Evolutionary conservation across 2,797 vertebrate species (phyloP), one percentile per base, ranked within the genome.

Genomic region (Chelon labrosus): DNA sequence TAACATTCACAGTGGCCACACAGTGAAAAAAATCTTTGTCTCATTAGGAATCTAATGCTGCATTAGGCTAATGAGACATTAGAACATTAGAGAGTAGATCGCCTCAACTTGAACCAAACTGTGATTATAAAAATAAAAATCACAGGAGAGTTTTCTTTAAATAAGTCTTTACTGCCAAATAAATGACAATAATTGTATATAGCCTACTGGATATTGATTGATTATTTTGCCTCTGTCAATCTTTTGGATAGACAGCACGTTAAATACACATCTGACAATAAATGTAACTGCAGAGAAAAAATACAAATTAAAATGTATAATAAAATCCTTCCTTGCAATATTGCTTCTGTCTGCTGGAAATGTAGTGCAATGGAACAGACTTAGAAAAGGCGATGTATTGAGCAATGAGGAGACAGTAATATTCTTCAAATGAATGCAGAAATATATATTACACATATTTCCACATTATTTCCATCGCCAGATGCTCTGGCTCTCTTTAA

Each of bases 11-110:
- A 2, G 25, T 64, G 61, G 74, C 66, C 57, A 44, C 62, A 58
- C 20, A 27, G 44, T 16, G 54, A 31, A 73, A 58, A 27, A 60
- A 53, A 56, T 56, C 31, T 19, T 14, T 39, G 22, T 60, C 76
- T 85, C 79, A 89, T 82, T 81, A 88, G 65, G 42, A 68, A 61
- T 65, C 63, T 85, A 80, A 88, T 74, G 75, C 72, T 63, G 60
- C 58, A 77, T 87, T 74, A 77, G 57, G 55, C 74, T 86, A 80
- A 85, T 77, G 79, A 74, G 62, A 82, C 74, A 77, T 70, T 57
- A 65, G 65, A 76, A 27, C 25, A 16, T 42, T 44, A 44, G 42
- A 44, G 52, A 73, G 62, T 16, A 75, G 49, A 73, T 20, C 52
- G 53, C 31, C 56, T 67, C 49, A 60, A 66, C 70, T 31, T 74